These are phyloP conservation scores for Cyprinodon diabolis DNA, from an alignment of 2,797 vertebrate species.

Conservation along the genomic window DNA sequence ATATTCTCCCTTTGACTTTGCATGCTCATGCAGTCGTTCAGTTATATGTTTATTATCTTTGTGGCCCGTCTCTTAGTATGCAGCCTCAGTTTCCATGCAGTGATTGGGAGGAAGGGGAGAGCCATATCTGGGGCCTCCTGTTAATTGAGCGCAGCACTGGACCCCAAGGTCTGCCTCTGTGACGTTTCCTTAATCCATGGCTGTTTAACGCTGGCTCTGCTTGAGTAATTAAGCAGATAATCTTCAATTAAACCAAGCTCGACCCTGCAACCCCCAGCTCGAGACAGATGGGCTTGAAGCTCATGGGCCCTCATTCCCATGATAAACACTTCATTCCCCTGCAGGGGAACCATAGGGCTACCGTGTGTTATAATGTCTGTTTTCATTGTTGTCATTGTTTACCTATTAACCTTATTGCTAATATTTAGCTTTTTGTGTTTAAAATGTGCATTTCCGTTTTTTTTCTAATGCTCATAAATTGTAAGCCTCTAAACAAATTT, in stretches of 20 bases:
- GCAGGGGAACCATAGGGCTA: constrained; percentile 42
- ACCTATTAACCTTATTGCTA: constrained; percentile 31
- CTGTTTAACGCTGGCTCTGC: constrained; percentile 78
- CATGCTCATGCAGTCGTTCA: constrained; percentile 22
- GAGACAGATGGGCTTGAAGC: constrained; percentile 71
- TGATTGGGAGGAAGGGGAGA: constrained; percentile 51
- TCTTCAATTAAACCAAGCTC: constrained; percentile 82
- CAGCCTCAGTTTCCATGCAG: constrained; percentile 53
- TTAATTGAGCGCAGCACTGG: constrained; percentile 76
- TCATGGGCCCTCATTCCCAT: constrained; percentile 51
- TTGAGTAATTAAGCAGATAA: constrained; percentile 86
- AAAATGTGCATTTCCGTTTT: constrained; percentile 7
- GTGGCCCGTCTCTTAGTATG: constrained; percentile 63
- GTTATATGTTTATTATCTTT: constrained; percentile 42
- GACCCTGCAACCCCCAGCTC: constrained; percentile 65
- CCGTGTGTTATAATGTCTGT: constrained; percentile 51
- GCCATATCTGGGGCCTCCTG: constrained; percentile 65
- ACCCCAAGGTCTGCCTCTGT: constrained; percentile 74
- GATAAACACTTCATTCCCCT: constrained; percentile 69
- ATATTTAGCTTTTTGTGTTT: constrained; percentile 33
- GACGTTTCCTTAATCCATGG: constrained; percentile 76
- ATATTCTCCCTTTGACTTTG: constrained; percentile 22
- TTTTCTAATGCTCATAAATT: background rate
- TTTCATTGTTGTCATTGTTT: constrained; percentile 47
- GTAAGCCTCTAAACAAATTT: background rate